A percentile compares a stretch with the other conserved stretches of the same genome.
phyloP scores from a whole-genome alignment of 1,140 invertebrate species.

The Trichogramma pretiosum region DNA sequence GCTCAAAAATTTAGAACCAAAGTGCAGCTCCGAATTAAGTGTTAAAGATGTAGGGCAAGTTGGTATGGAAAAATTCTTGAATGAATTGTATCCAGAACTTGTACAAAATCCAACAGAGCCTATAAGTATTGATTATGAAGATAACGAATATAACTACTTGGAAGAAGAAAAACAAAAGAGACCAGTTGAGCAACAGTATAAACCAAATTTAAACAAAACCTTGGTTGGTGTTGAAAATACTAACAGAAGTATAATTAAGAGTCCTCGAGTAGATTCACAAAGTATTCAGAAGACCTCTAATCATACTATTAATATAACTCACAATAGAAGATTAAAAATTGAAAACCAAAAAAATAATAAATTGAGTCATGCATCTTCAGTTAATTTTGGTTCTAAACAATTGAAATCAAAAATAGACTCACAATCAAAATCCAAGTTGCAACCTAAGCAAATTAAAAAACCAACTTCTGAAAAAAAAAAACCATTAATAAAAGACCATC shows the following conservation, averaged over 20 bases:
- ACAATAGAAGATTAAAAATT: slow-evolving; percentile 13
- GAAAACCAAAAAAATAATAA: slow-evolving; percentile 17
- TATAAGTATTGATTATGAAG: slow-evolving; percentile 30
- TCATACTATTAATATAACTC: slow-evolving; percentile 14
- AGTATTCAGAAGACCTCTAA: too few species aligned
- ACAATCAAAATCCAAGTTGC: too few species aligned
- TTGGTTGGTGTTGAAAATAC: too few species aligned
- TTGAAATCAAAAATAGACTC: too few species aligned
- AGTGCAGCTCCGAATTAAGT: slow-evolving; percentile 31
- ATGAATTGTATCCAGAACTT: slow-evolving; percentile 25
- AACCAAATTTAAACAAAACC: slow-evolving; percentile 4
- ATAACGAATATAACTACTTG: slow-evolving; percentile 5
- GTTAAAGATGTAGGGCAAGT: slow-evolving; percentile 21
- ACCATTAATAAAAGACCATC: not conserved
- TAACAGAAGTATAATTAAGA: too few species aligned
- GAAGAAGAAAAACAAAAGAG: not conserved
- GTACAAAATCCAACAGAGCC: slow-evolving; percentile 31
- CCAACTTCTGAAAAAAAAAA: slow-evolving; percentile 34
- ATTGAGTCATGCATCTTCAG: too few species aligned
- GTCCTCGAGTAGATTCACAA: too few species aligned
- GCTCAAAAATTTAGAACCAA: slow-evolving; percentile 32
- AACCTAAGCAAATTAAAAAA: slow-evolving; percentile 41
- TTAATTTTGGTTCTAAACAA: too few species aligned
- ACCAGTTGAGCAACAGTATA: not conserved
- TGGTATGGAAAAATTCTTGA: slow-evolving; percentile 29